Conservation (phyloP, 2,797 vertebrate species). For the Gallirallus australis region DNA sequence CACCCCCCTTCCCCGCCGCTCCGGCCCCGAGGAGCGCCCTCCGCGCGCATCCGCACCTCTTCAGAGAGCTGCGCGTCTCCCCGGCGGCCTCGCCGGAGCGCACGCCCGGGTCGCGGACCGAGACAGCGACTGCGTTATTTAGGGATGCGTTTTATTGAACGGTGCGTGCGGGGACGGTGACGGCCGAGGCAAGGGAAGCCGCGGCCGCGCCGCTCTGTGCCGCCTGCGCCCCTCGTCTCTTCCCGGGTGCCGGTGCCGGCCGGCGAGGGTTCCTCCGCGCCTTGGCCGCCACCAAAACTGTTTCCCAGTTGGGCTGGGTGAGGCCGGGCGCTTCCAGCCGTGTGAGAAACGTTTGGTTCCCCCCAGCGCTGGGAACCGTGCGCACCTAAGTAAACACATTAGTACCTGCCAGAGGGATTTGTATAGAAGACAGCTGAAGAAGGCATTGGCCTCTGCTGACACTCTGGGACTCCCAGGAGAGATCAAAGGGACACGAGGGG, state of each 20-base stretch:
- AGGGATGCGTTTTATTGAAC: neutral
- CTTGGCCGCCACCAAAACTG: neutral
- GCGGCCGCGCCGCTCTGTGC: neutral
- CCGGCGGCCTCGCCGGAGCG: neutral
- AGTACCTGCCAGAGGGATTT: conserved; percentile 83
- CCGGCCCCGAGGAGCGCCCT: neutral
- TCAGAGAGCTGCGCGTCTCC: too few species aligned
- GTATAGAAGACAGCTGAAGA: conserved; percentile 91
- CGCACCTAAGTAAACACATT: conserved; percentile 94
- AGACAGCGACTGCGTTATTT: neutral
- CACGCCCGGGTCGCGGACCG: accelerated
- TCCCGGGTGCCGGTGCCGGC: neutral
- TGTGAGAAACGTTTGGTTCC: conserved; percentile 86
- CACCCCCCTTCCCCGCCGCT: too few species aligned
- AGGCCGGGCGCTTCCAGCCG: conserved; percentile 73
- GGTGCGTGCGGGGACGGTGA: too few species aligned
- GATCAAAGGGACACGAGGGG: conserved; percentile 85
- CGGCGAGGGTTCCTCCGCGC: neutral
- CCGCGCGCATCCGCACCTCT: neutral
- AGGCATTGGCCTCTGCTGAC: conserved; percentile 87
- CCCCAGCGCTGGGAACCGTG: conserved; percentile 80
- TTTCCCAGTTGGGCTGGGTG: neutral
- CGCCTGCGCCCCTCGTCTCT: too few species aligned
- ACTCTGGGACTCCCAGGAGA: conserved; percentile 79
- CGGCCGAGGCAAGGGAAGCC: too few species aligned